Percentiles rank a stretch among this genome's conserved stretches.
phyloP scores from a whole-genome alignment of 1,140 invertebrate species.

The Vanessa tameamea region DNA sequence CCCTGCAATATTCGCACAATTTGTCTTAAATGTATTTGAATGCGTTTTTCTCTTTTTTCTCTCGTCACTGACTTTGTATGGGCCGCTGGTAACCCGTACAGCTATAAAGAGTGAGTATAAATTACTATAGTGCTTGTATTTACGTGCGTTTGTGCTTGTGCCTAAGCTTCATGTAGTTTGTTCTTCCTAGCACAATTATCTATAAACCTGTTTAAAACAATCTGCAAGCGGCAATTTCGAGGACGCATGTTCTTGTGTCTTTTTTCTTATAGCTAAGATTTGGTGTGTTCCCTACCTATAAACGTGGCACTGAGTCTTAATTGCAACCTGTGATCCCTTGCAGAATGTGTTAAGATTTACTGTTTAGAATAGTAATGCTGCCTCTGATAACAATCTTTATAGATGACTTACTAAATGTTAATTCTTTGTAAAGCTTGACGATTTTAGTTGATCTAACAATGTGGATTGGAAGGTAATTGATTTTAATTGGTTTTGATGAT shows the following conservation, averaged over 20 bases:
- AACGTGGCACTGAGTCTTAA: conserved; percentile 49
- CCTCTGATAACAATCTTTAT: conserved; percentile 62
- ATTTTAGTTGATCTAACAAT: conserved; percentile 75
- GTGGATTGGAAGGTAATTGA: conserved; percentile 79
- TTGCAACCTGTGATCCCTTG: conserved; percentile 69
- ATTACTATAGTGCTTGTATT: conserved; percentile 79
- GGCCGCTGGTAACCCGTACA: conserved; percentile 81
- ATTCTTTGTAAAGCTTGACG: conserved; percentile 76
- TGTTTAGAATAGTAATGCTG: conserved; percentile 65
- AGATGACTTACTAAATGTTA: conserved; percentile 74
- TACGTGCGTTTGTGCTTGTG: conserved; percentile 79
- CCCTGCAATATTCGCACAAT: conserved; percentile 80
- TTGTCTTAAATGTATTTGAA: conserved; percentile 82
- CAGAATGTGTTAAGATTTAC: conserved; percentile 64
- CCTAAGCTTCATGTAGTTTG: conserved; percentile 72
- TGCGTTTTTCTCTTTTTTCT: conserved; percentile 82
- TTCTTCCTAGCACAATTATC: conserved; percentile 69
- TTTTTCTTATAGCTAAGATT: conserved; percentile 46
- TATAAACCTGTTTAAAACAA: conserved; percentile 59
- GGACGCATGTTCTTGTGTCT: conserved; percentile 57
- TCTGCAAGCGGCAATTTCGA: conserved; percentile 70
- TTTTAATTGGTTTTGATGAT: conserved; percentile 77
- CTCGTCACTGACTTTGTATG: conserved; percentile 82
- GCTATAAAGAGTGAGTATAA: conserved; percentile 81
- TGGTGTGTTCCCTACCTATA: conserved; percentile 49